Percentiles rank a stretch among this genome's conserved stretches.
Conservation (phyloP, 2,113 vertebrate species). For the Anolis carolinensis region DNA sequence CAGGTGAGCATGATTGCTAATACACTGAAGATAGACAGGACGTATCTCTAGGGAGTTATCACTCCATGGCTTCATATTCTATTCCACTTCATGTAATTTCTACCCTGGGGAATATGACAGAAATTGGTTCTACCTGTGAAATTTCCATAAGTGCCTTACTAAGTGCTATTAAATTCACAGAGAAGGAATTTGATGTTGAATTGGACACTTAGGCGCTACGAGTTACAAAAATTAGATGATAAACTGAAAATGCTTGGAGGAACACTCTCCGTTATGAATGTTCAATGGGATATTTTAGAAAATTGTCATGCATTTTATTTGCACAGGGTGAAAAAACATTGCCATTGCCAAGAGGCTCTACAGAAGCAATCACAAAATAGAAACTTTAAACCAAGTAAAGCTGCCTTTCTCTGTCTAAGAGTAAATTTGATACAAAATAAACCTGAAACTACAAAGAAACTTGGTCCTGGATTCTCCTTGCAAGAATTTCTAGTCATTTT, state of each 20-base stretch:
- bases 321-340: conserved; percentile 50
- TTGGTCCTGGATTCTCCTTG: too few species aligned
- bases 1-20: conserved; percentile 43
- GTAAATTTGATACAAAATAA: too few species aligned
- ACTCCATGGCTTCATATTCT: conserved; percentile 54
- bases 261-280: conserved; percentile 46
- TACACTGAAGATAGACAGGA: conserved; percentile 45
- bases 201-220: conserved; percentile 48
- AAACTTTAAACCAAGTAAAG: conserved; percentile 16
- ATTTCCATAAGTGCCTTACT: conserved; percentile 65
- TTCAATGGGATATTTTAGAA: conserved; percentile 33
- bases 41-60: conserved; percentile 53
- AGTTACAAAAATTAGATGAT: conserved; percentile 51
- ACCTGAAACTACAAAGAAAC: too few species aligned
- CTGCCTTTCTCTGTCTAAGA: neutral
- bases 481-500: too few species aligned
- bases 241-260: conserved; percentile 63
- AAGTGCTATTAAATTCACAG: conserved; percentile 66
- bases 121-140: conserved; percentile 61
- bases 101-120: conserved; percentile 59
- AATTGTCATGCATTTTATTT: conserved; percentile 41
- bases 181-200: conserved; percentile 67
- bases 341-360: conserved; percentile 44
- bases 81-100: conserved; percentile 54
- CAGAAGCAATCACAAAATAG: conserved; percentile 17